Base-by-base conservation (phyloP, 2,113 vertebrate genomes). In the Paradoxurus hermaphroditus region DNA sequence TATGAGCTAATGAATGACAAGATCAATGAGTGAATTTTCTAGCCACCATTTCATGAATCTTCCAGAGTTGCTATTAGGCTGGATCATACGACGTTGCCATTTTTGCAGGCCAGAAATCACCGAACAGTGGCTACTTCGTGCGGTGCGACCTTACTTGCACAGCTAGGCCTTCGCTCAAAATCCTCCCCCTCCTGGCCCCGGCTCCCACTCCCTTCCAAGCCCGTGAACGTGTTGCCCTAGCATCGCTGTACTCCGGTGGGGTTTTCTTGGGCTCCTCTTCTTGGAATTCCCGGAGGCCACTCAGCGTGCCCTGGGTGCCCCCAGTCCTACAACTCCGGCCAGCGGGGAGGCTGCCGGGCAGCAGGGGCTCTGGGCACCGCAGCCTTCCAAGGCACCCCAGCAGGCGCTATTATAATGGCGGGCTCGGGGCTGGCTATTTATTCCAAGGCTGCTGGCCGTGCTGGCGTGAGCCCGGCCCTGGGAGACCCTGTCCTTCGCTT, bases 1-100 rank as follows among this genome's bases (percentile, higher is more conserved):
- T 31, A 36, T 56, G 59, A 59, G 31, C 62, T 63, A 39, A 16
- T 46, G n/a, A n/a, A 49, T 25, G 36, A 21, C n/a, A 44, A 29
- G 14, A 51, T 9, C n/a, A 95, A 84, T 0, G 4, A 86, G 81
- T 82, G 34, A 36, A 36, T 70, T 53, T 16, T 27, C n/a, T 21
- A 81, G 6, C 49, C 70, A 78, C 7, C 29, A 49, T 68, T 78
- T 5, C 73, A 62, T 46, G 77, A 70, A 36, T 15, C 44, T 72
- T 95, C 67, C 49, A 90, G 65, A 88, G 92, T 34, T 79, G 29
- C 63, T 56, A 41, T 68, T 23, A 75, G 44, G 31, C 51, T 93
- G 46, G 62, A 31, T 91, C 77, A 44, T 56, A 41, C 0, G 27
- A 91, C 46, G 31, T 49, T 59, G 56, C 25, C 6, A 0, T 51